Base-by-base conservation (phyloP, 2,113 vertebrate genomes). In the Takifugu flavidus region DNA sequence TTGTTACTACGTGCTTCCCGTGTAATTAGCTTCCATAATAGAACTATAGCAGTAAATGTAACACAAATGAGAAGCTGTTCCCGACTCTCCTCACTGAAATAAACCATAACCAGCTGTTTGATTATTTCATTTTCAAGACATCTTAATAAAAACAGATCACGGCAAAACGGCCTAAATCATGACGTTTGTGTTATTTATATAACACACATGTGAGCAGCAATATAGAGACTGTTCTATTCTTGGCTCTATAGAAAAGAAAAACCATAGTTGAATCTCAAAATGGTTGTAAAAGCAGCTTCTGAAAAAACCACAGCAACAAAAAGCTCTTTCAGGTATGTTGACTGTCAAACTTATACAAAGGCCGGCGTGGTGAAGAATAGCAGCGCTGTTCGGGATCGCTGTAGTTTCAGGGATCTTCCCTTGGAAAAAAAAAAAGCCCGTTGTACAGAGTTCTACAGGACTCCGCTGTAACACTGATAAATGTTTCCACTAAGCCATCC, bases 381-480 rank as follows among this genome's bases (percentile, higher is more conserved):
- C 55, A 44, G 72, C 3, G 12, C 25, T 25, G 49, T 20, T 14
- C 14, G 62, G 69, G 34, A 39, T 39, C 34, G 34, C 34, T 39
- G 34, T 10, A 39, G 34, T 39, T 39, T 39, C 34, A 39, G 34
- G 34, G 34, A 34, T 34, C 5, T 34, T 34, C 31, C 6, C 1
- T 34, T 34, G 31, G 5, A 43, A 43, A 43, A 43, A 43, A 43
- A 46, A n/a, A 46, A 46, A 46, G 45, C 5, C 45, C 13, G 13
- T 46, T 47, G 13, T 47, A 66, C 52, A 3, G 73, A 66, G 73
- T 72, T 29, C 59, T 63, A 74, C 82, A 82, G 70, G 75, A 68
- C 76, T 68, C 79, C 73, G 80, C 80, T 70, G 84, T 75, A 85
- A 73, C 83, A 67, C 55, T 88, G 83, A 89, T 74, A 86, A 88